These are phyloP conservation scores for Lasaia peninsularis DNA, from an alignment of 1,140 invertebrate species.

Conservation along the genomic window DNA sequence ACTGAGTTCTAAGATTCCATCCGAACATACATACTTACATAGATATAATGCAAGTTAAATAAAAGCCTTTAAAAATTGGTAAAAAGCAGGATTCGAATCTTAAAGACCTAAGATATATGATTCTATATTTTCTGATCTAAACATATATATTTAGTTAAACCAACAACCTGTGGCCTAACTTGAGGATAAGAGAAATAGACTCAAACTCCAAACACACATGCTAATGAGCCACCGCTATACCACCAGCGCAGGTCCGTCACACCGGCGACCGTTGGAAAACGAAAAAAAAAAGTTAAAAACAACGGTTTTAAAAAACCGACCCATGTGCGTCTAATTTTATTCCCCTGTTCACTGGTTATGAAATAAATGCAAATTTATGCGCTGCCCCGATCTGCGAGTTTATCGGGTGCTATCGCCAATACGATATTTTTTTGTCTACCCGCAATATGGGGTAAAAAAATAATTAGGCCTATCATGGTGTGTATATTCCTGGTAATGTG, in stretches of 20 bases:
- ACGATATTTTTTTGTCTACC: slow-evolving; percentile 18
- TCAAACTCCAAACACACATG: neutral
- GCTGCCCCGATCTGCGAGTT: slow-evolving; percentile 36
- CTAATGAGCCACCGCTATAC: neutral
- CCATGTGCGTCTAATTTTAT: slow-evolving; percentile 71
- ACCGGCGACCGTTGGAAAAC: slow-evolving; percentile 46
- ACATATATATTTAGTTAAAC: no score
- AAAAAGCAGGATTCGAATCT: no score
- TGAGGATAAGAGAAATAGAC: no score
- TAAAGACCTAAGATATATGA: no score
- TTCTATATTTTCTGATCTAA: no score
- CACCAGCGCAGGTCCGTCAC: neutral
- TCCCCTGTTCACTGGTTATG: slow-evolving; percentile 65
- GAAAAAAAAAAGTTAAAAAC: slow-evolving; percentile 58
- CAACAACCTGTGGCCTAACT: no score
- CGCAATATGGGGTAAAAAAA: slow-evolving; percentile 23
- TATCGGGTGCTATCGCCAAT: slow-evolving; percentile 23
- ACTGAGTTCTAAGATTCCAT: no score
- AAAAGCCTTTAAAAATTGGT: no score
- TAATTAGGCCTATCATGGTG: slow-evolving; percentile 31
- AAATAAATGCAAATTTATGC: slow-evolving; percentile 73
- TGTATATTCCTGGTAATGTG: neutral
- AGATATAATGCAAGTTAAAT: no score
- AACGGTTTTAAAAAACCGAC: slow-evolving; percentile 56
- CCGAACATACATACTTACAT: no score